Evolutionary conservation across 1,140 invertebrate species (phyloP).

Genomic region (Caenorhabditis brenneri): DNA sequence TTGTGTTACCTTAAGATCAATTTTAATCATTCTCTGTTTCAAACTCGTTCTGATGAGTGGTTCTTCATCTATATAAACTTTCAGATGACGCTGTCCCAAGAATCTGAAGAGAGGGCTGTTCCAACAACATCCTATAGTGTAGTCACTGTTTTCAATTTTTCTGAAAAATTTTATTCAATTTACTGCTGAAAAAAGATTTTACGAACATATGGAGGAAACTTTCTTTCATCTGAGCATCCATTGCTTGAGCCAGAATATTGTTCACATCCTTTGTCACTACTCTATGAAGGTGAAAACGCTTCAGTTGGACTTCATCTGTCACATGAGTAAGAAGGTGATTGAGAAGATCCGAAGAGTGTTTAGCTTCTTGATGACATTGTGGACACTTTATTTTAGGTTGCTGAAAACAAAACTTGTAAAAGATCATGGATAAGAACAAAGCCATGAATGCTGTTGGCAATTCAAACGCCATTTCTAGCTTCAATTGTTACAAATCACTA

Average conservation of each 20-base stretch:
- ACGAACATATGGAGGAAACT: neutral
- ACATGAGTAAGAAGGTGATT: too few species aligned
- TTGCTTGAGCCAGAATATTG: neutral
- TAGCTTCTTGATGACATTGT: too few species aligned
- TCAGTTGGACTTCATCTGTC: too few species aligned
- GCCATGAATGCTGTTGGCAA: too few species aligned
- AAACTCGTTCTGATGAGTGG: neutral
- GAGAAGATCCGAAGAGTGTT: too few species aligned
- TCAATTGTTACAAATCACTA: too few species aligned
- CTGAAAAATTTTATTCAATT: neutral
- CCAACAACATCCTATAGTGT: neutral
- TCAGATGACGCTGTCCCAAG: neutral
- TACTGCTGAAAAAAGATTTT: neutral
- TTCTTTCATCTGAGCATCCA: neutral
- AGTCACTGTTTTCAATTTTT: neutral
- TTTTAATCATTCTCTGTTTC: neutral
- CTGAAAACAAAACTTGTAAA: too few species aligned
- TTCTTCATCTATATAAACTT: neutral
- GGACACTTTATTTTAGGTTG: too few species aligned
- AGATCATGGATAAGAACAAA: too few species aligned
- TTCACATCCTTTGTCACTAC: too few species aligned
- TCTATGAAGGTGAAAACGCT: too few species aligned
- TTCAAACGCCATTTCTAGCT: too few species aligned
- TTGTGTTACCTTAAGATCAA: neutral
- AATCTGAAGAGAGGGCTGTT: neutral